Evolutionary conservation across 2,888 invertebrate genomes (phyloP).

Genomic region (Pandemis cinnamomeana): DNA sequence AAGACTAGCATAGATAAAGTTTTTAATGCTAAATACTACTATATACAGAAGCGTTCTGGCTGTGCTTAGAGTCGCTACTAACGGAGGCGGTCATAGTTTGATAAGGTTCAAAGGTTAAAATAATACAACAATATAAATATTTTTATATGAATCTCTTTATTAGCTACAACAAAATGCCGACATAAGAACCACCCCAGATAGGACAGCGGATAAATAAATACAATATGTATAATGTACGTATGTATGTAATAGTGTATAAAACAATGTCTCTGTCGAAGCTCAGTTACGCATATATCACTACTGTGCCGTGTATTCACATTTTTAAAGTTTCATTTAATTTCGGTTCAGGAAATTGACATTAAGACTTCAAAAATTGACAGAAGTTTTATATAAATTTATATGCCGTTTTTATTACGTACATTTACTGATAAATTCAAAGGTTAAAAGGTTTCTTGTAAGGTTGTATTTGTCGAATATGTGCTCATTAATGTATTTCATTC

Average conservation of each 20-base stretch:
- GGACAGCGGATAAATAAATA: slow-evolving; percentile 65
- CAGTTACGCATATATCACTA: slow-evolving; percentile 83
- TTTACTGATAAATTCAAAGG: not conserved
- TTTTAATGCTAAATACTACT: no score
- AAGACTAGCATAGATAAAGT: no score
- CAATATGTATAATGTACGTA: slow-evolving; percentile 54
- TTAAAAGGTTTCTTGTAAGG: not conserved
- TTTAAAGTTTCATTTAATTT: slow-evolving; percentile 61
- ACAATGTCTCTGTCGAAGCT: slow-evolving; percentile 79
- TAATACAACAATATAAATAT: slow-evolving; percentile 43
- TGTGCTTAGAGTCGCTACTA: no score
- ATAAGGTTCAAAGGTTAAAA: slow-evolving; percentile 8
- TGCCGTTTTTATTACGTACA: not conserved
- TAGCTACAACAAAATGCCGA: slow-evolving; percentile 79
- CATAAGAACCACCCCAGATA: slow-evolving; percentile 56
- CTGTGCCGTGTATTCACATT: slow-evolving; percentile 81
- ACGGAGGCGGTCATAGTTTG: not conserved
- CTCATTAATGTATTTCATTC: no score
- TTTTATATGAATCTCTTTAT: slow-evolving; percentile 78
- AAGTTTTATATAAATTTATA: not conserved
- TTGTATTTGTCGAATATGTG: no score
- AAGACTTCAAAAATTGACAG: not conserved
- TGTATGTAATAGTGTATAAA: slow-evolving; percentile 76
- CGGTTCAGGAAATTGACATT: slow-evolving; percentile 61
- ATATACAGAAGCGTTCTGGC: no score